Base-by-base conservation (phyloP, 2,888 invertebrate genomes). In the Cyclophora punctaria region DNA sequence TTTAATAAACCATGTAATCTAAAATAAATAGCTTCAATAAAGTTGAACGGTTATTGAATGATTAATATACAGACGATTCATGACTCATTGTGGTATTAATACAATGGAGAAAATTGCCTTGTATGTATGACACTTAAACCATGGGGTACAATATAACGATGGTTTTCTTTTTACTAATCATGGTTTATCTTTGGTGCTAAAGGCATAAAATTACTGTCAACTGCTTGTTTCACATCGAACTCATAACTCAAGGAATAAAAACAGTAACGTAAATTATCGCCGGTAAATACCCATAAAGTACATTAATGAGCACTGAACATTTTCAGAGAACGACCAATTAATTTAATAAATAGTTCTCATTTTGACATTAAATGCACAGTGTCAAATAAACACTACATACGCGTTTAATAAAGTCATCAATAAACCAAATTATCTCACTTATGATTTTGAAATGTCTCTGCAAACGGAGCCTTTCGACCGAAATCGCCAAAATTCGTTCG, bases 401-500 rank as follows among this genome's bases (percentile, higher is more conserved):
- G 50, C 48, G 46, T 58, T 60, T 67, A 64, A 67, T 69, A 66
- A 70, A 67, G 51, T 59, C 59, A 52, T 62, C 64, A 50, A 68
- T 66, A 66, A 62, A 66, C 59, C 60, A 60, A 63, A 60, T 62
- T 66, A 71, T 69, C 65, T 66, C 67, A 62, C 63, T 62, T 58
- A 52, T 49, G 55, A 62, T 78, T 77, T 77, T 73, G 70, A 78
- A 76, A 78, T 61, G 66, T 68, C 57, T 57, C 56, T 64, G 51
- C 62, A 66, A 69, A 72, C 66, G 65, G 65, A 57, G 50, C 52
- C 64, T 63, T 63, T 69, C 74, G 74, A 70, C 73, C 72, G 73
- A 71, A 64, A 75, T 77, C 70, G 60, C 65, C 66, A 73, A 76
- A 75, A 71, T 56, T 64, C 63, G 59, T 58, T 59, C 72, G 67